Conservation (phyloP, 2,113 vertebrate genomes). For the Oreocharis arfaki region DNA sequence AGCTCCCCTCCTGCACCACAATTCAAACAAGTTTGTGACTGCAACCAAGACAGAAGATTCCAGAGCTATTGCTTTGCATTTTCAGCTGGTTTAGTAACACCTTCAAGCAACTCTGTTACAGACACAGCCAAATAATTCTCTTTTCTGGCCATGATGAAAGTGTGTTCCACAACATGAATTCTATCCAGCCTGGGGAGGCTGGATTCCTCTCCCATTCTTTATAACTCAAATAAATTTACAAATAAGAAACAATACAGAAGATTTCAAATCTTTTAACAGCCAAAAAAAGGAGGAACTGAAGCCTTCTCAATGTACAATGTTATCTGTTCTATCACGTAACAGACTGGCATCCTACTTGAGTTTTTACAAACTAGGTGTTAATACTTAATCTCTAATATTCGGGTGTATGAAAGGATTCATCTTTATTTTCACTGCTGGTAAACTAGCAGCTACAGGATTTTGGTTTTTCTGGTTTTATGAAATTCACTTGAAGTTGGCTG, state of each 20-base stretch:
- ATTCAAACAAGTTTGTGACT: neutral
- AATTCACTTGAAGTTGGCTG: neutral
- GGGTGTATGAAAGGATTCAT: neutral
- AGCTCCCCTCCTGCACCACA: neutral
- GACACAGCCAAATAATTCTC: neutral
- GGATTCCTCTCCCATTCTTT: neutral
- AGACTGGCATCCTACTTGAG: neutral
- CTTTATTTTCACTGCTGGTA: neutral
- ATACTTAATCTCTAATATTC: neutral
- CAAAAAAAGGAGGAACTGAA: neutral
- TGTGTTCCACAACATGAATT: neutral
- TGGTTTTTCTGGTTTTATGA: neutral
- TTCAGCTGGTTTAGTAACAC: neutral
- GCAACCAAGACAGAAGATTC: neutral
- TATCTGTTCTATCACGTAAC: rapidly evolving
- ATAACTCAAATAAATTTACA: neutral
- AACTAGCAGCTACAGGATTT: neutral
- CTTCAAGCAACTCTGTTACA: neutral
- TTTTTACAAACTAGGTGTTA: neutral
- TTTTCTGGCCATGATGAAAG: neutral
- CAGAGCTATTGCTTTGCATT: neutral
- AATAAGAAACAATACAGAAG: neutral
- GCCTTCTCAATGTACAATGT: rapidly evolving
- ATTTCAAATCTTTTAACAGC: neutral
- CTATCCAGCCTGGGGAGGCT: too few relatives aligned